Percentiles rank a stretch among this genome's conserved stretches.
Evolutionary conservation across 53 echinoderm and acorn worm species (phyloP).

Genomic region (Holothuria scabra): DNA sequence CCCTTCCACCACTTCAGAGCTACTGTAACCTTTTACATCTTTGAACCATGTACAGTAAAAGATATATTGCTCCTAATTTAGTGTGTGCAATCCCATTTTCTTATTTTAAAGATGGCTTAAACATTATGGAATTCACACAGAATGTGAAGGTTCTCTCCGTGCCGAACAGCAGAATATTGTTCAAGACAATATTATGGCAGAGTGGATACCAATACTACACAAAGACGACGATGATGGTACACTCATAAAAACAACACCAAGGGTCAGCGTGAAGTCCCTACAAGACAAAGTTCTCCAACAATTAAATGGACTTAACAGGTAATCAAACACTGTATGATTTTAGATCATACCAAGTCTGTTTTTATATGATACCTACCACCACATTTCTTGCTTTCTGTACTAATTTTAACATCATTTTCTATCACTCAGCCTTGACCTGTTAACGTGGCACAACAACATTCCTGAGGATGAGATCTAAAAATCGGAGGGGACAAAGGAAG

Average conservation of each 20-base stretch:
- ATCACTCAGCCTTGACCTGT: not conserved
- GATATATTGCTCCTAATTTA: not conserved
- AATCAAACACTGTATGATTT: not conserved
- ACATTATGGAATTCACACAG: no score
- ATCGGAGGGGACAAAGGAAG: constrained; percentile 24
- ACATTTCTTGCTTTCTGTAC: not conserved
- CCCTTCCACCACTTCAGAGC: no score
- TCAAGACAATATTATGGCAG: not conserved
- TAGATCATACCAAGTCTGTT: not conserved
- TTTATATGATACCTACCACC: not conserved
- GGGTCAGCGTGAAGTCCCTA: constrained; percentile 5
- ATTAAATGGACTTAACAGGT: not conserved
- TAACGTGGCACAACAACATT: not conserved
- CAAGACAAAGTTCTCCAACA: not conserved
- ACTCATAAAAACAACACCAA: not conserved
- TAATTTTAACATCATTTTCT: no score
- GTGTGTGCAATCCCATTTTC: not conserved
- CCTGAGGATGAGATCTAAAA: not conserved
- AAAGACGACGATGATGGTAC: not conserved
- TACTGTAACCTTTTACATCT: no score
- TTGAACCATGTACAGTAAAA: no score
- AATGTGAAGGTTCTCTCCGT: no score
- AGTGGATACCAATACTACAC: constrained; percentile 9
- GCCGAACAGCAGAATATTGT: no score
- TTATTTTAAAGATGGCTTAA: not conserved